Evolutionary conservation across 2,888 invertebrate species (phyloP).

Genomic region (Drosophila mettleri): DNA sequence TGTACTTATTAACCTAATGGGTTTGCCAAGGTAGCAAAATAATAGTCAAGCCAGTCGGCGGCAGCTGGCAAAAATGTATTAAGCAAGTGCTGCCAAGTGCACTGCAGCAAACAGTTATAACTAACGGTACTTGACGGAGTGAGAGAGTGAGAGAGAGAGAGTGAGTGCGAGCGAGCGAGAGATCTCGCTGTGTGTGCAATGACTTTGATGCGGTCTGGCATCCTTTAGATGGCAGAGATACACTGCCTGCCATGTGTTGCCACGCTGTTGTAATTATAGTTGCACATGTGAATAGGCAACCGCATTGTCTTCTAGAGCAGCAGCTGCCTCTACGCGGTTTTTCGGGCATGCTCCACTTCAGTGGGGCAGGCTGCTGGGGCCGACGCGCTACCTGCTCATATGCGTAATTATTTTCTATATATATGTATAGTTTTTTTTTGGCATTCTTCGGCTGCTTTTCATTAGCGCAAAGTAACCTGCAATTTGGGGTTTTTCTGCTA

Average conservation of each 20-base stretch:
- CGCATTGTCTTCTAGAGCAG: conserved; percentile 61
- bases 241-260: conserved; percentile 4
- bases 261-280: conserved; percentile 54
- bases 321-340: conserved; percentile 25
- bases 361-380: neutral
- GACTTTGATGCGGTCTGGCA: conserved; percentile 72
- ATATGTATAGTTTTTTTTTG: conserved; percentile 11
- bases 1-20: conserved; percentile 80
- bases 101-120: conserved; percentile 67
- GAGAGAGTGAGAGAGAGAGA: too few relatives aligned
- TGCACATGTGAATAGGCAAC: conserved; percentile 62
- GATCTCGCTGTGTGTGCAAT: conserved; percentile 27
- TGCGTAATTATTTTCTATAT: conserved; percentile 28
- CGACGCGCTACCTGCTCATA: conserved; percentile 17
- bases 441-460: conserved; percentile 45
- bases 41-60: conserved; percentile 51
- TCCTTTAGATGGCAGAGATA: conserved; percentile 42
- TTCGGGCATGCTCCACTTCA: conserved; percentile 35
- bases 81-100: conserved; percentile 74
- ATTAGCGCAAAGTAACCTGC: conserved; percentile 66
- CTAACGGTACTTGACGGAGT: conserved; percentile 37
- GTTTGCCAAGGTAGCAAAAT: conserved; percentile 68
- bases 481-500: conserved; percentile 8
- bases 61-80: conserved; percentile 62
- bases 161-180: too few relatives aligned